A percentile compares a stretch with the other conserved stretches of the same genome.
Conservation (phyloP, 2,888 invertebrate genomes). For the Sphaeridia pumilis region DNA sequence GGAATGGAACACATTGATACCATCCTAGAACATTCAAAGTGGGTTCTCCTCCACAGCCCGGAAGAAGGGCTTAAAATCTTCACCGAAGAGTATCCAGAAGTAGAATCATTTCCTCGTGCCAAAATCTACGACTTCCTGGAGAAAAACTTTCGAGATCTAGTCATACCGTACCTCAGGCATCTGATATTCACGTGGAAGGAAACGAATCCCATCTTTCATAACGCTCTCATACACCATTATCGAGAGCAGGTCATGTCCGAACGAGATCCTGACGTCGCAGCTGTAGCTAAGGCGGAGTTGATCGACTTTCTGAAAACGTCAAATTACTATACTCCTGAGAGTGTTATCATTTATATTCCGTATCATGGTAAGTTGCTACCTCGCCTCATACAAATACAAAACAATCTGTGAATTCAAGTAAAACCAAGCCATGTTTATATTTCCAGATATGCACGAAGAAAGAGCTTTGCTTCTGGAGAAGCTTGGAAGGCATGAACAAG, state of each 20-base stretch:
- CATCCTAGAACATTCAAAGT: conserved; percentile 86
- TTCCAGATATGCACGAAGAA: conserved; percentile 67
- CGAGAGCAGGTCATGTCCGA: conserved; percentile 51
- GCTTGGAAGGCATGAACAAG: conserved; percentile 81
- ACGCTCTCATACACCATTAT: conserved; percentile 79
- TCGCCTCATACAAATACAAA: too few relatives aligned
- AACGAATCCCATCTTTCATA: conserved; percentile 71
- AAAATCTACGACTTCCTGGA: conserved; percentile 77
- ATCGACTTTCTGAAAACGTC: conserved; percentile 71
- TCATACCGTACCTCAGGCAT: conserved; percentile 90
- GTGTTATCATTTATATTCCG: conserved; percentile 74
- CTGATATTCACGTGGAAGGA: conserved; percentile 85
- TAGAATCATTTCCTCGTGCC: conserved; percentile 76
- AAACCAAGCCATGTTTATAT: not conserved
- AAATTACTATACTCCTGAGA: conserved; percentile 68
- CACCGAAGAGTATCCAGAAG: conserved; percentile 68
- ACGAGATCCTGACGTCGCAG: conserved; percentile 43
- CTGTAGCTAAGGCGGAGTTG: conserved; percentile 52
- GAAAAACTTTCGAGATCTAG: conserved; percentile 62
- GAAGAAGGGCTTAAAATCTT: conserved; percentile 82
- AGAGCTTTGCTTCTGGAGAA: conserved; percentile 86
- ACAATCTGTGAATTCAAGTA: too few relatives aligned
- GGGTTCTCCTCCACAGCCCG: conserved; percentile 76
- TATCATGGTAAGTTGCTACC: conserved; percentile 51
- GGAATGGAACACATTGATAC: conserved; percentile 67